Evolutionary conservation across 92 coral and sea anemone genomes (phyloP).

Genomic region (Porites cylindrica): DNA sequence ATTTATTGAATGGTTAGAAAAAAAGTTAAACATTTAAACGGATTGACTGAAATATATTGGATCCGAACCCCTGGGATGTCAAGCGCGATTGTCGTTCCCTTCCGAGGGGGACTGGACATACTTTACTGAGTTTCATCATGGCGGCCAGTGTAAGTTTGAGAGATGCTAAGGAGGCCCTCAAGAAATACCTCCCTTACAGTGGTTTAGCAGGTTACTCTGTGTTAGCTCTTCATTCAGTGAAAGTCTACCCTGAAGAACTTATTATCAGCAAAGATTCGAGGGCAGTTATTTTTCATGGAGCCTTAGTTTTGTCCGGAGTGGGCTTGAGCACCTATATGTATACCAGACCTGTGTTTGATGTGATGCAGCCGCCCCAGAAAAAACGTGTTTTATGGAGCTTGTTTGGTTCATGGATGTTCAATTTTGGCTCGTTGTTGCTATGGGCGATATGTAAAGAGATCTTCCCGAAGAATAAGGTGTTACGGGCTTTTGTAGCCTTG

Average conservation of each 20-base stretch:
- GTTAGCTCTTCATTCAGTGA: constrained; percentile 82
- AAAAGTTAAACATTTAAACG: no score
- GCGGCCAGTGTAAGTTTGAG: constrained; percentile 41
- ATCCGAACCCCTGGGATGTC: no score
- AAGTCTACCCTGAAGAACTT: constrained; percentile 74
- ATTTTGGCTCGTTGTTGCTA: constrained; percentile 89
- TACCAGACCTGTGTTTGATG: constrained; percentile 77
- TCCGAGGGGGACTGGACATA: constrained; percentile 21
- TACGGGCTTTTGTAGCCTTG: constrained; percentile 80
- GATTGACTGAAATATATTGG: no score
- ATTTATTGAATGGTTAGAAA: no score
- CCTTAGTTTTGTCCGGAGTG: constrained; percentile 79
- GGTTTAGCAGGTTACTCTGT: constrained; percentile 86
- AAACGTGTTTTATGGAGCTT: constrained; percentile 89
- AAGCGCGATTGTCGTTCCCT: no score
- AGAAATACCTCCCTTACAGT: constrained; percentile 86
- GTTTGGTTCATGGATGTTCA: constrained; percentile 89
- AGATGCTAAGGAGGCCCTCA: constrained; percentile 66
- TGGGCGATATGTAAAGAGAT: constrained; percentile 97
- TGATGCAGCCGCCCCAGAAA: constrained; percentile 69
- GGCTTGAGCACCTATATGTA: constrained; percentile 86
- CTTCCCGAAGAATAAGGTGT: constrained; percentile 74
- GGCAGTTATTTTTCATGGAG: constrained; percentile 75
- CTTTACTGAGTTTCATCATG: neutral
- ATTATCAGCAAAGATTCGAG: constrained; percentile 64